Evolutionary conservation across 2,888 invertebrate species (phyloP), one percentile per base, ranked within the genome.

Genomic region (Fissipunctia ypsillon): DNA sequence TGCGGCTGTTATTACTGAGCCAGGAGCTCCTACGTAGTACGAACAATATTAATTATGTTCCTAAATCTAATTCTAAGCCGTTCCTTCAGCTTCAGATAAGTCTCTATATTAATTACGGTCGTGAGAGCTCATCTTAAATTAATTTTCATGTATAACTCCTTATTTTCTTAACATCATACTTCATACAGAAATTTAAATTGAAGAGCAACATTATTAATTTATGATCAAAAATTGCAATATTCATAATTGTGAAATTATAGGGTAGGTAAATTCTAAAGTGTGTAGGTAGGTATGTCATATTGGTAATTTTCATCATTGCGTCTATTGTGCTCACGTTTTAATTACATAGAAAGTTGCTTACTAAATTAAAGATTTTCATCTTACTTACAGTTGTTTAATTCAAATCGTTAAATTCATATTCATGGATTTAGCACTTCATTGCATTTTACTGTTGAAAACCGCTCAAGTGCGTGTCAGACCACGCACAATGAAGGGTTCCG

Each of bases 51-150:
- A 31, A 57, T 48, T 35, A 60, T 28, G 3, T 72, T 22, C 6
- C 43, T 41, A 38, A 59, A 72, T 43, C 28, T n/a, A 35, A 43
- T 45, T 35, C 14, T 25, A 43, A 61, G 52, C 38, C 28, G 7
- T 5, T 45, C 28, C 41, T 45, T 61, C 31, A 38, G 45, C 10
- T 25, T 67, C 19, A 50, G 28, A 50, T 56, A 70, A 59, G 10
- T n/a, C n/a, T 38, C 31, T 54, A 38, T 16, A 71, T 41, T 67
- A 57, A 81, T 66, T 79, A 61, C 9, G 16, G 28, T 25, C 56
- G 50, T 31, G 60, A 48, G 76, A 81, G 61, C 57, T 75, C 28
- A 54, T 50, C 52, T 54, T 41, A 22, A 43, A 70, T 59, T 19
- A 69, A 59, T 41, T 63, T 73, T 48, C 43, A 19, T 60, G 52